These are phyloP conservation scores for Piaya cayana DNA, from an alignment of 2,113 vertebrate genomes.

Conservation along the genomic window DNA sequence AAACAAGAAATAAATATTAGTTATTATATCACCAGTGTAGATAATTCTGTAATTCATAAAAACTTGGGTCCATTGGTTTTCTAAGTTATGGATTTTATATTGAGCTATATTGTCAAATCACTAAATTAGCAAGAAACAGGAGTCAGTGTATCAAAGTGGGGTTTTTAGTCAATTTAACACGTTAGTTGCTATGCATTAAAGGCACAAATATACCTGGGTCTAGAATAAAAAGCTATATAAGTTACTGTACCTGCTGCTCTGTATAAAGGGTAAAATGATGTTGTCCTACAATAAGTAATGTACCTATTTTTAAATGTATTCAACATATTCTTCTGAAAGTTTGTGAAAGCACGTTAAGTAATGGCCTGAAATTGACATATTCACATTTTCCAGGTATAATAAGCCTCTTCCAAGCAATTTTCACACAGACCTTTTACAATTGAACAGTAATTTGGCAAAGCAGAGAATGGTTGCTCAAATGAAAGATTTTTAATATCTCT, in stretches of 20 bases:
- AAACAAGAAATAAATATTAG: not conserved
- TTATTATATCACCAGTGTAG: not conserved
- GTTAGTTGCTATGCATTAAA: not conserved
- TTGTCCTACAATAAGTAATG: not conserved
- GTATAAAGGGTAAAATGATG: not conserved
- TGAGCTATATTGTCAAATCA: not conserved
- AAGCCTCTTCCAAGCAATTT: not conserved
- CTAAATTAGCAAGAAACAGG: not conserved
- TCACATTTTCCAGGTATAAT: not conserved
- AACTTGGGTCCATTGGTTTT: not conserved
- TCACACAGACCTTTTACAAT: not conserved
- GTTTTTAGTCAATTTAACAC: not conserved
- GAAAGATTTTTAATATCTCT: not conserved
- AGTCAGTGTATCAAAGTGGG: not conserved
- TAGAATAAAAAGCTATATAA: not conserved
- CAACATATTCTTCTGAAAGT: not conserved
- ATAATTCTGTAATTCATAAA: not conserved
- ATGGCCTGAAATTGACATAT: not conserved
- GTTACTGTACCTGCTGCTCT: not conserved
- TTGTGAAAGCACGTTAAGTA: not conserved
- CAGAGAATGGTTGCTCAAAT: not conserved
- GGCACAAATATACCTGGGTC: not conserved
- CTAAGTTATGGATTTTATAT: not conserved
- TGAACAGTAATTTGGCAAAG: not conserved
- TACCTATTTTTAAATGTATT: not conserved